Conservation (phyloP, 2,113 vertebrate species). For the Ifrita kowaldi region DNA sequence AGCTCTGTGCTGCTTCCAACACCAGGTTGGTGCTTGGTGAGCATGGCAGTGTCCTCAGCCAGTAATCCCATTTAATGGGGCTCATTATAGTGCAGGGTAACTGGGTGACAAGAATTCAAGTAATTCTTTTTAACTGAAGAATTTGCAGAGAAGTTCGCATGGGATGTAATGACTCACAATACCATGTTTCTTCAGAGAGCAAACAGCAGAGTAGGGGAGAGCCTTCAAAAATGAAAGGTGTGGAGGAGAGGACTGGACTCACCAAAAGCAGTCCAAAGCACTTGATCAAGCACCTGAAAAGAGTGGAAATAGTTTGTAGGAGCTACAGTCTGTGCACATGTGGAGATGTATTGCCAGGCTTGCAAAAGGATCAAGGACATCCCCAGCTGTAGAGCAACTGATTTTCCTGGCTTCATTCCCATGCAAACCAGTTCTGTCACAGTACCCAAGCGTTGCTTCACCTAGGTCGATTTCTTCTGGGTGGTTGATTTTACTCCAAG, state of each 20-base stretch:
- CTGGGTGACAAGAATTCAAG: not conserved
- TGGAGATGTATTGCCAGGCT: not conserved
- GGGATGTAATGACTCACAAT: not conserved
- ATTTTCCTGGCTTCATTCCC: not conserved
- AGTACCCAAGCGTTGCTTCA: not conserved
- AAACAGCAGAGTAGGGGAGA: not conserved
- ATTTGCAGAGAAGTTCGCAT: not conserved
- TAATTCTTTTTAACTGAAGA: not conserved
- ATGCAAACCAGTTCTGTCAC: not conserved
- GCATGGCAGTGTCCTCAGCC: not conserved
- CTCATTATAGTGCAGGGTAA: not conserved
- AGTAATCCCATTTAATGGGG: not conserved
- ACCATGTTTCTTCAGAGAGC: accelerated
- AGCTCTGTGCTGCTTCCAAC: not conserved
- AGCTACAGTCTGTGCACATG: not conserved
- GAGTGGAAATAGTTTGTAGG: not conserved
- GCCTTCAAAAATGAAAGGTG: not conserved
- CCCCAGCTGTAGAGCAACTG: not conserved
- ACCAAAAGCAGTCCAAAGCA: not conserved
- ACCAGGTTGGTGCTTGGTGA: not conserved
- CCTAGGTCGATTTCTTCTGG: not conserved
- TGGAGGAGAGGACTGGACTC: not conserved
- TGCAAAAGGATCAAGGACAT: not conserved
- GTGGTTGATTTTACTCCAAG: not conserved
- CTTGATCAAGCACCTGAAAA: not conserved